Conservation (phyloP, 2,888 invertebrate genomes). For the Agrochola lychnidis region DNA sequence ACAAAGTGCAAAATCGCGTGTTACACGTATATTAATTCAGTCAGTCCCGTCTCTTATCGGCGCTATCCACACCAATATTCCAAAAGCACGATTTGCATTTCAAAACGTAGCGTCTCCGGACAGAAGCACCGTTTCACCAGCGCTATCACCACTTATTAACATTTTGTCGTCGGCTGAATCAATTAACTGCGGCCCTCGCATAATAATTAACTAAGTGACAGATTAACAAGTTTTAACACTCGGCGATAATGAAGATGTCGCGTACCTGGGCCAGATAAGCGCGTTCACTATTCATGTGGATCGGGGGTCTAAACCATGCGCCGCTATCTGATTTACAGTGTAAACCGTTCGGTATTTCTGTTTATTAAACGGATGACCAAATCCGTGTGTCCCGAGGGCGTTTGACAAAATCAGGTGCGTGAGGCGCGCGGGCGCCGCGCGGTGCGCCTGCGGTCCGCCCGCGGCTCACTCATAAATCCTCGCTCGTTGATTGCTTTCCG, state of each 20-base stretch:
- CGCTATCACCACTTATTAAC: conserved; percentile 87
- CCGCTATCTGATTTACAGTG: conserved; percentile 63
- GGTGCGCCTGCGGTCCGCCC: conserved; percentile 70
- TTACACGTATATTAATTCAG: conserved; percentile 81
- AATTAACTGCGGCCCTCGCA: conserved; percentile 86
- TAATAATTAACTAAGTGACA: conserved; percentile 88
- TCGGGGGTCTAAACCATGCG: conserved; percentile 71
- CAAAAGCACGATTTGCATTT: conserved; percentile 83
- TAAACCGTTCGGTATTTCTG: conserved; percentile 59
- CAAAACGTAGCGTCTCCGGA: conserved; percentile 70
- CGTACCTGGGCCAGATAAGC: conserved; percentile 73
- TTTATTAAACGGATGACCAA: conserved; percentile 61
- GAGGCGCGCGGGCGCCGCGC: conserved; percentile 67
- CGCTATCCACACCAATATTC: conserved; percentile 80
- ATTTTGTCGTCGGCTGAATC: conserved; percentile 88
- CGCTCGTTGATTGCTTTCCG: conserved; percentile 84
- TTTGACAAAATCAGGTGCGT: conserved; percentile 68
- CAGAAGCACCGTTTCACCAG: conserved; percentile 65
- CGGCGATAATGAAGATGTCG: conserved; percentile 88
- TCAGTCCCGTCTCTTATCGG: conserved; percentile 76
- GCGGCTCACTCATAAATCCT: conserved; percentile 81
- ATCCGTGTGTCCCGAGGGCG: conserved; percentile 61
- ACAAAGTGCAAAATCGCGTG: conserved; percentile 83
- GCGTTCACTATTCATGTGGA: conserved; percentile 40
- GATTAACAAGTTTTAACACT: conserved; percentile 90